Conservation (phyloP, 2,888 invertebrate species). For the Drosophila pullipes region DNA sequence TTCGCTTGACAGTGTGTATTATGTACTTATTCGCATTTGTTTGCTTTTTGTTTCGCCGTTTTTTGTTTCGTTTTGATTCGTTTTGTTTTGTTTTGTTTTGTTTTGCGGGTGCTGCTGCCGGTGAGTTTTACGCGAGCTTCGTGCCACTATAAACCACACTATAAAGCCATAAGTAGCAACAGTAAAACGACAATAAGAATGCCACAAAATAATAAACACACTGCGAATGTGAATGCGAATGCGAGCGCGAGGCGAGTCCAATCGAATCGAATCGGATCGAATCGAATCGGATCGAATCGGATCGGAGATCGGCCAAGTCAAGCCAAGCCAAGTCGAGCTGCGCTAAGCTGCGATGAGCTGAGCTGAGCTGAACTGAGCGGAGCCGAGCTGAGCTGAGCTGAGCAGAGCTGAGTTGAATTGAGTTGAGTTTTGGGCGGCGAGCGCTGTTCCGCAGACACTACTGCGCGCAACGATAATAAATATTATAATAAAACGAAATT, state of each 20-base stretch:
- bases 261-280: conserved; percentile 35
- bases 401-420: conserved; percentile 44
- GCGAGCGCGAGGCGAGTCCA: conserved; percentile 22
- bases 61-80: conserved; percentile 28
- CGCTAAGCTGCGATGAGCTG: neutral
- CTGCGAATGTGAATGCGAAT: conserved; percentile 22
- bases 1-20: conserved; percentile 25
- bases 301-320: conserved; percentile 52
- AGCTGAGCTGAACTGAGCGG: conserved; percentile 46
- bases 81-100: conserved; percentile 29
- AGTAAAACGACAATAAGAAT: conserved; percentile 81
- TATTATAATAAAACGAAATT: conserved; percentile 86
- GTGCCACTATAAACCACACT: conserved; percentile 62
- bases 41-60: neutral
- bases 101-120: conserved; percentile 33
- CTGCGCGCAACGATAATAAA: conserved; percentile 85
- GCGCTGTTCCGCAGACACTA: conserved; percentile 84
- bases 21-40: conserved; percentile 12
- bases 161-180: conserved; percentile 71
- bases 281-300: conserved; percentile 39
- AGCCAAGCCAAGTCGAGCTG: conserved; percentile 48
- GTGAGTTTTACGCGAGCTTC: conserved; percentile 44
- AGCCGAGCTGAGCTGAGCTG: neutral
- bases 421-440: conserved; percentile 53
- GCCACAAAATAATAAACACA: conserved; percentile 70